Base-by-base conservation (phyloP, 1,140 invertebrate genomes). In the Limonius californicus region DNA sequence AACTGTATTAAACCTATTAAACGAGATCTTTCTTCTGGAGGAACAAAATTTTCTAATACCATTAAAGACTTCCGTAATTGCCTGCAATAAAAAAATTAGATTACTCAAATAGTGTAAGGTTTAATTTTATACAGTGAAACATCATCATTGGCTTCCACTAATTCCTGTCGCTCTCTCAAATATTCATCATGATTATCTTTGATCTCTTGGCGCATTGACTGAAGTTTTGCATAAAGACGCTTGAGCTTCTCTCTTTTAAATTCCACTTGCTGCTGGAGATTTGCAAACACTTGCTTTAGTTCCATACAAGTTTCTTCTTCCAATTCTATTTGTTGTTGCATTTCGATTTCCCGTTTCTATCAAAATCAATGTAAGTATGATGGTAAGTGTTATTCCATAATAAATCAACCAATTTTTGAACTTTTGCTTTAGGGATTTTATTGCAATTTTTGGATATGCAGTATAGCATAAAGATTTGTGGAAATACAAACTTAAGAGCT, bases 1-100 rank as follows among this genome's bases (percentile, higher is more conserved):
- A 90, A 97, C 19, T 86, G 81, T 69, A 86, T 87, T 69, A 85
- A 85, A 68, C 78, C 87, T 67, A 89, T 81, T n/a, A 98, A 85
- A 68, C 90, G 88, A 47, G 88, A 85, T 69, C 93, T 89, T 50
- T 97, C 93, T 70, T 95, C 92, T 1, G 86, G 82, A 9, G 96
- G 95, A 72, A 99, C 94, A 77, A 99, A 99, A 78, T 97, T 97
- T 71, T 98, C 95, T 60, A 98, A 95, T 42, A 98, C 91, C 8
- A 97, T 81, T 72, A 91, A 86, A 61, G 88, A 86, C n/a, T 91
- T 80, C 67, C 92, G 89, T 47, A 94, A 76, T 69, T 91, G 74
- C 70, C 79, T 82, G 72, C 15, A 66, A 39, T 39, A 67, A 66
- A 32, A n/a, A 65, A 30, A 54, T 19, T 54, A 19, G 3, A 27